Evolutionary conservation across 2,797 vertebrate genomes (phyloP), one percentile per base, ranked within the genome.

Genomic region (Oophaga sylvatica): DNA sequence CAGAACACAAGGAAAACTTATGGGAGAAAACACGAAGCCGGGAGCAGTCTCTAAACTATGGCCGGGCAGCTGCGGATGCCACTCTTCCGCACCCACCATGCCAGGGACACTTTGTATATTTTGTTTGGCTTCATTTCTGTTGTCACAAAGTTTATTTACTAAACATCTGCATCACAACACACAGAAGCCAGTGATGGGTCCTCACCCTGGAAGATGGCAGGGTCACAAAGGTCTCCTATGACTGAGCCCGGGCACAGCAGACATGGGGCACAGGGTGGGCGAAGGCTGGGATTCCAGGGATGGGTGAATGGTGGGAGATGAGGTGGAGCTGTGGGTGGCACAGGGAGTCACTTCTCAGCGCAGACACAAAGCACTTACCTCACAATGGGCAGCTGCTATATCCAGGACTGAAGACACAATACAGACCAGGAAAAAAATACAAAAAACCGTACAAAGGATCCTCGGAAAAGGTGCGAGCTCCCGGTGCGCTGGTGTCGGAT

Each of bases 271-370:
- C 65, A 20, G 67, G 65, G 20, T 56, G 29, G 65, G 22, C 80
- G 48, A 60, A 60, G 2, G 2, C 26, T 56, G 59, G 22, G 17
- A 26, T 26, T 26, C 26, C 26, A 26, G 26, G 67, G 65, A 12
- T 56, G 29, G 65, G 22, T 62, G 48, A 31, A 53, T 56, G 20
- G 3, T 13, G 20, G 59, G 76, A 31, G n/a, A 29, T 56, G 84
- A 87, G 87, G 81, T 79, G 87, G 87, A 87, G 81, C 73, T 57
- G 81, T 35, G 41, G 29, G 31, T 31, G 41, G 78, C 65, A 45
- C 17, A 22, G 15, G 29, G 12, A 13, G 31, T 41, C 12, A 48
- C 71, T 12, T 41, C 29, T 80, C 16, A 15, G 12, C 17, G 19
- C 2, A 35, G 20, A 41, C 59, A 53, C 45, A 56, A 17, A 63